Conservation (phyloP, 2,888 invertebrate genomes). For the Venusia cambrica region DNA sequence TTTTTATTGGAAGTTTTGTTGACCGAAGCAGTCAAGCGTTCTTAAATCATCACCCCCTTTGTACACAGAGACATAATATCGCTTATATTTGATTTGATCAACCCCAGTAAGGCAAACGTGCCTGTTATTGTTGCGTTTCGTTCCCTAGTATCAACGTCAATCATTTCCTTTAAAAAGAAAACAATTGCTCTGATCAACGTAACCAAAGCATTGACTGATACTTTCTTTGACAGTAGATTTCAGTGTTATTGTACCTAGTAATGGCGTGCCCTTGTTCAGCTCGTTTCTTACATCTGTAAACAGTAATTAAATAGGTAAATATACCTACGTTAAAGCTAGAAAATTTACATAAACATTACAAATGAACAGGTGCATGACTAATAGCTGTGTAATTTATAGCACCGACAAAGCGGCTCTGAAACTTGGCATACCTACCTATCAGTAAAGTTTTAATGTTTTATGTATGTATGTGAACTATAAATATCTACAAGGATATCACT, state of each 20-base stretch:
- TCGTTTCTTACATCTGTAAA: conserved; percentile 7
- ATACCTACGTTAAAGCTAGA: conserved; percentile 17
- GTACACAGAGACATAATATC: conserved; percentile 66
- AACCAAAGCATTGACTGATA: too few relatives aligned
- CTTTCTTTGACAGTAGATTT: too few relatives aligned
- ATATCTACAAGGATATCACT: conserved; percentile 31
- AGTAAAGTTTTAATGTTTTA: conserved; percentile 34
- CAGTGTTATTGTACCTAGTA: too few relatives aligned
- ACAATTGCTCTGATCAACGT: too few relatives aligned
- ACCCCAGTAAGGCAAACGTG: conserved; percentile 44
- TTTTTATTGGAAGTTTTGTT: conserved; percentile 75
- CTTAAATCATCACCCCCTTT: conserved; percentile 48
- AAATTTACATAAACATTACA: conserved; percentile 31
- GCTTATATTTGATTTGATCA: conserved; percentile 67
- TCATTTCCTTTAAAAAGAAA: conserved; percentile 13
- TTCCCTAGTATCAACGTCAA: conserved; percentile 9
- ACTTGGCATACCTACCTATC: conserved; percentile 28
- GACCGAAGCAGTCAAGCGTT: conserved; percentile 57
- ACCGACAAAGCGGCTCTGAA: conserved; percentile 37
- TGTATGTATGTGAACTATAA: conserved; percentile 30
- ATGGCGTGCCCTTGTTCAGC: conserved; percentile 1
- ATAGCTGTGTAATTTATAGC: conserved; percentile 36
- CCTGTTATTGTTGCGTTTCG: conserved; percentile 42
- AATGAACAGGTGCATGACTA: conserved; percentile 35
- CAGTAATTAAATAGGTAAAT: conserved; percentile 21